Evolutionary conservation across 2,797 vertebrate species (phyloP).

Genomic region (Botia almorhae): DNA sequence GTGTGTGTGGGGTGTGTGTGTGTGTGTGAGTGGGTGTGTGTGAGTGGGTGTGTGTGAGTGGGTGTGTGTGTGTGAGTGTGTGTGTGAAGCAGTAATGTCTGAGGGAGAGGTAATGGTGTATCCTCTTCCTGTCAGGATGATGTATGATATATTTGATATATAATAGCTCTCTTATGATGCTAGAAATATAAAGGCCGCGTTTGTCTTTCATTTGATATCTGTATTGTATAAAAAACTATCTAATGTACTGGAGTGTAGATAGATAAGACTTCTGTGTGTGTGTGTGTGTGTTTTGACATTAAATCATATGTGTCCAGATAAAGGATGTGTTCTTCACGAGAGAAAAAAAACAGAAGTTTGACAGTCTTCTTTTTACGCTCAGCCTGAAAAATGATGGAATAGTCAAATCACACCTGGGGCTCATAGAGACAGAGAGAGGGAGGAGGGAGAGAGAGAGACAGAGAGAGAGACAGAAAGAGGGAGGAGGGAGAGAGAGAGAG

Average conservation of each 20-base stretch:
- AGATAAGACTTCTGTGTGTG: background rate
- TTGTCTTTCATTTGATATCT: constrained; percentile 19
- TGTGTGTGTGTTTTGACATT: constrained; percentile 19
- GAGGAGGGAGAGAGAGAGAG: background rate
- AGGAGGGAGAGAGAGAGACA: background rate
- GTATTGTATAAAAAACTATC: constrained; percentile 30
- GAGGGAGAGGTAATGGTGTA: constrained; percentile 1
- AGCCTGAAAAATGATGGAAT: constrained; percentile 43
- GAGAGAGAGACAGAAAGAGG: background rate
- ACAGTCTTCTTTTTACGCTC: constrained; percentile 17
- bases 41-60: background rate
- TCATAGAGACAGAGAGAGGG: constrained; percentile 8
- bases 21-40: background rate
- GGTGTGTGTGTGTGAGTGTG: background rate
- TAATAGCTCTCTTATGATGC: constrained; percentile 11
- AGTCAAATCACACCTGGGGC: constrained; percentile 36
- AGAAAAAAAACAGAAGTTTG: constrained; percentile 34
- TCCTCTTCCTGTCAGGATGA: constrained; percentile 39
- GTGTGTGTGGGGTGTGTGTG: too few species aligned
- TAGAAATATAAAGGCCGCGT: constrained; percentile 6
- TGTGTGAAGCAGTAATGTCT: background rate
- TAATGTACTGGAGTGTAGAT: background rate
- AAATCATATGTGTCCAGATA: constrained; percentile 37
- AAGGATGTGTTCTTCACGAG: constrained; percentile 21
- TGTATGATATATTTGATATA: constrained; percentile 34